Evolutionary conservation across 2,113 vertebrate species (phyloP).

Genomic region (Falco punctatus): DNA sequence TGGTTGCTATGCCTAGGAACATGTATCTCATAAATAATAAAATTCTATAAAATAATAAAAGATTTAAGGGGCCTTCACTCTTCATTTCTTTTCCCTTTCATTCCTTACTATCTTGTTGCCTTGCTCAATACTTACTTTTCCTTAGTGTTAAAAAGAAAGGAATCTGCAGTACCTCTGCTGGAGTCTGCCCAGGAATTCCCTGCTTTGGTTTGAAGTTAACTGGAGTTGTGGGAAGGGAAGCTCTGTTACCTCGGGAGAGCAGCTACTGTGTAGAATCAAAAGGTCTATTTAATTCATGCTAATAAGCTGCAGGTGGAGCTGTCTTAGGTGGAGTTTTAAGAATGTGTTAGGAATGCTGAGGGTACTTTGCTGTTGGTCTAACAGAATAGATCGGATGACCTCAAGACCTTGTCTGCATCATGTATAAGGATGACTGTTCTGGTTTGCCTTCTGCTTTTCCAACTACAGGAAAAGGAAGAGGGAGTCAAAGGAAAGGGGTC

Average conservation of each 20-base stretch:
- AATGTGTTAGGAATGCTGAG: not conserved
- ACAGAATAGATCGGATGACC: not conserved
- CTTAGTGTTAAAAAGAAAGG: not conserved
- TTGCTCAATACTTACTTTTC: not conserved
- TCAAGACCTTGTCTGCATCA: not conserved
- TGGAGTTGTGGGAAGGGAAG: not conserved
- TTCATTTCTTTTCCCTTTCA: not conserved
- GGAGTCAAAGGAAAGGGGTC: not conserved
- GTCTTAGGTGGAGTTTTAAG: not conserved
- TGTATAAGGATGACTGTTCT: not conserved
- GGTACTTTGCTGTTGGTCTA: not conserved
- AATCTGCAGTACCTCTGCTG: not conserved
- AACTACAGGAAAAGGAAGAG: not conserved
- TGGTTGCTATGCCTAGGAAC: not conserved
- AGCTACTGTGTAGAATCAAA: not conserved
- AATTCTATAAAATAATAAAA: not conserved
- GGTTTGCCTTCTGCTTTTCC: not conserved
- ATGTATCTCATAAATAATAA: not conserved
- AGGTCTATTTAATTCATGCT: not conserved
- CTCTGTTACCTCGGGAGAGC: not conserved
- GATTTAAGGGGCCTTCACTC: not conserved
- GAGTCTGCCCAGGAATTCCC: not conserved
- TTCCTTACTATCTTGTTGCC: not conserved
- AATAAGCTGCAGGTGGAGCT: not conserved
- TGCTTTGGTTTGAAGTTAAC: not conserved